Evolutionary conservation across 2,797 vertebrate genomes (phyloP), one percentile per base, ranked within the genome.

Genomic region (Sebastes vulpes): DNA sequence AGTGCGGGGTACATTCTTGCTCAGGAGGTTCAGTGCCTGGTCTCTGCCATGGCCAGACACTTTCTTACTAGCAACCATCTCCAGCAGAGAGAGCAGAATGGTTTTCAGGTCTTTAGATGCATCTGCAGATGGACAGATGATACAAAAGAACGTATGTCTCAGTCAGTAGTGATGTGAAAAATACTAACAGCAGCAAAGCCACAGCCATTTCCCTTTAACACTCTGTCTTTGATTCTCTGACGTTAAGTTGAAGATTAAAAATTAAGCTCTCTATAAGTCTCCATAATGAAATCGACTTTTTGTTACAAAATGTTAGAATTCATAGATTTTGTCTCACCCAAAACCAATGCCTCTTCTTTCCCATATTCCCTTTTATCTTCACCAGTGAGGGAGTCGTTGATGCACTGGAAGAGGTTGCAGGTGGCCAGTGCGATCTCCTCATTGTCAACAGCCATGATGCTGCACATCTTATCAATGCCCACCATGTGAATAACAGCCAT

Each of bases 21-120:
- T 97, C 82, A 99, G 96, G 21, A 99, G 96, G 90, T 98, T 99
- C 67, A 99, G 95, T 1, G 98, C 98, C 89, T 97, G 97, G 87
- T 99, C 99, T 90, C 98, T 95, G 31, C 99, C 98, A 54, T 97
- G 97, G 57, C 98, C 98, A 14, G 98, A 99, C 2, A 99, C 97
- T 14, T 96, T 98, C 87, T 97, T 98, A 84, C 92, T 98, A 21
- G 84, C 89, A 81, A 98, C 90, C 98, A 99, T 99, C 83, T 99
- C 97, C 76, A 99, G 90, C 80, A 99, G 95, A 38, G 95, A 94
- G 23, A 92, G 86, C 0, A 98, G 97, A 90, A 99, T 98, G 65
- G 94, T 95, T 92, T 95, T 98, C 84, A 99, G 70, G 77, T 99
- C 98, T 79, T 98, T 98, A 65, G 96, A 95, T 21, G 96, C 91